Conservation (phyloP, 1,140 invertebrate species). For the Chymomyza costata region DNA sequence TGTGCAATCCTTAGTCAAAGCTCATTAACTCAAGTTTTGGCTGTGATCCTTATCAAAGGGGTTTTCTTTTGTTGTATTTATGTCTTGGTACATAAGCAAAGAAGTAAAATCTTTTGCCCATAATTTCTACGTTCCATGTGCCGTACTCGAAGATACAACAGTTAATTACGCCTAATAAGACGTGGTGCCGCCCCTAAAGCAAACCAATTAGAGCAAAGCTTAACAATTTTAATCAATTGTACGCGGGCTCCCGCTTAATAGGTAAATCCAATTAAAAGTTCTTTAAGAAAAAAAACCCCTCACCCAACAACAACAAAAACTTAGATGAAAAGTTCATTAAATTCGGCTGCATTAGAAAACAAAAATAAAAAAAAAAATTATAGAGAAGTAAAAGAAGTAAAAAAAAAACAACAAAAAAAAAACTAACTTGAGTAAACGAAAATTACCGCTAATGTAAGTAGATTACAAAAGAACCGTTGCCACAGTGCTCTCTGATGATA, state of each 20-base stretch:
- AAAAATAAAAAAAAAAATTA: constrained; percentile 4
- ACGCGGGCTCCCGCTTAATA: constrained; percentile 37
- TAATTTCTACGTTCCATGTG: too few relatives aligned
- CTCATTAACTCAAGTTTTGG: too few relatives aligned
- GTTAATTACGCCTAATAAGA: constrained; percentile 49
- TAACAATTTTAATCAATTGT: constrained; percentile 52
- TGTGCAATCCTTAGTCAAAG: too few relatives aligned
- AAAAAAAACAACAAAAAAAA: constrained; percentile 4
- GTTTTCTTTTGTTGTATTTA: too few relatives aligned
- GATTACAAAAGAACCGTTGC: constrained; percentile 47
- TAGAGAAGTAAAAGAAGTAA: too few relatives aligned
- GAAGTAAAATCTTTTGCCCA: too few relatives aligned
- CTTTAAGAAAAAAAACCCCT: constrained; percentile 23
- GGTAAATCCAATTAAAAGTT: constrained; percentile 51
- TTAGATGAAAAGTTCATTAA: constrained; percentile 34
- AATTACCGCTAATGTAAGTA: constrained; percentile 44
- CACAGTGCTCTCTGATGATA: constrained; percentile 20
- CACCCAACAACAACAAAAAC: too few relatives aligned
- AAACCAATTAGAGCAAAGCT: constrained; percentile 46
- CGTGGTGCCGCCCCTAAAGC: constrained; percentile 27
- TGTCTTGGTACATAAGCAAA: too few relatives aligned
- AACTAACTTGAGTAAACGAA: constrained; percentile 3
- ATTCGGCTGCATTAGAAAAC: constrained; percentile 25
- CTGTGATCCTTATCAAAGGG: too few relatives aligned
- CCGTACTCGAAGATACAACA: too few relatives aligned